A percentile compares a stretch with the other conserved stretches of the same genome.
Evolutionary conservation across 2,797 vertebrate genomes (phyloP).

Genomic region (Pangasius larnaudii): DNA sequence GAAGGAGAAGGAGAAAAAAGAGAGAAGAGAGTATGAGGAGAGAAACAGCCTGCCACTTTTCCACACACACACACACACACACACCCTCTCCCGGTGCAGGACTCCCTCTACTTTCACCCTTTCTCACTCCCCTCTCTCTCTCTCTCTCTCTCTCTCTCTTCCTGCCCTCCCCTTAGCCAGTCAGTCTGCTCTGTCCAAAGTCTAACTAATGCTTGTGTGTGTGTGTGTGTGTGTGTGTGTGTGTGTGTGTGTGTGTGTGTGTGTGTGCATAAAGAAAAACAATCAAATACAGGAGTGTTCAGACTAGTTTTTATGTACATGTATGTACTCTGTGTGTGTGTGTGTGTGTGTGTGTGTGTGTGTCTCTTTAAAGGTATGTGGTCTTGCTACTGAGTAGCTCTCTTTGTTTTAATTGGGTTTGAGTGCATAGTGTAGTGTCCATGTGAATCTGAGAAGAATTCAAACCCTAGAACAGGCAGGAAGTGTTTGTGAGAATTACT

Average conservation of each 20-base stretch:
- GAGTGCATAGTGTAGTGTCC: background rate
- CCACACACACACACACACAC: constrained; percentile 27
- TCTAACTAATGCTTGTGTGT: constrained; percentile 41
- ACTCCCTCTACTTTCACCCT: constrained; percentile 56
- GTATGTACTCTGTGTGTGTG: background rate
- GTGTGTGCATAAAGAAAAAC: constrained; percentile 1
- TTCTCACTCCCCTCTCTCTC: constrained; percentile 55
- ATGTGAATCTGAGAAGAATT: too few species aligned
- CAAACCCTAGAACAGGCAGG: background rate
- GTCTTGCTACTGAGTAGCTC: constrained; percentile 1
- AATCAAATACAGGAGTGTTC: background rate
- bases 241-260: constrained; percentile 13
- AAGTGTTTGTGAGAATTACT: background rate
- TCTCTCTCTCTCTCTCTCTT: constrained; percentile 33
- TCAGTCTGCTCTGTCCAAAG: constrained; percentile 52
- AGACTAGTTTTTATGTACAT: background rate
- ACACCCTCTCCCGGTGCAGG: constrained; percentile 61
- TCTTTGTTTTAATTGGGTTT: background rate
- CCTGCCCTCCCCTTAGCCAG: constrained; percentile 42
- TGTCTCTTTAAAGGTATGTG: background rate
- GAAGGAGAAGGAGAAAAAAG: constrained; percentile 39
- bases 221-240: constrained; percentile 6
- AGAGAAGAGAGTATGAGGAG: constrained; percentile 42
- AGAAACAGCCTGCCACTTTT: constrained; percentile 50
- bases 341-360: constrained; percentile 5